Conservation (phyloP, 2,888 invertebrate species). For the Nomada ruficornis region DNA sequence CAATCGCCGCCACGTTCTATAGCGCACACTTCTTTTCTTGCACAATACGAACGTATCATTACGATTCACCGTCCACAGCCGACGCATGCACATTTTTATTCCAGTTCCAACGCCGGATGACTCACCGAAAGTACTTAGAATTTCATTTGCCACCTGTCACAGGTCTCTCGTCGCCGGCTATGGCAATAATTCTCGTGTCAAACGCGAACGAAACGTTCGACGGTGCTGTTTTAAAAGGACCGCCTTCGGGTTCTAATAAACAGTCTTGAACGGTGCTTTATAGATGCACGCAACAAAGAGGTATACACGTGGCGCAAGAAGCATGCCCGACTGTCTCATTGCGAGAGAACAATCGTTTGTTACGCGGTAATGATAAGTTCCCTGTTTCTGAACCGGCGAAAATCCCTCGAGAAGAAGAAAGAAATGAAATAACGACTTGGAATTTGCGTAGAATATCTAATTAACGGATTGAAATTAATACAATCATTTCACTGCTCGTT, state of each 20-base stretch:
- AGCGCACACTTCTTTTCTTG: background rate
- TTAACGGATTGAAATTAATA: no score
- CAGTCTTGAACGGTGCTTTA: constrained; percentile 4
- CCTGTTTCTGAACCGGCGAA: constrained; percentile 14
- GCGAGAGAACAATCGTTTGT: constrained; percentile 52
- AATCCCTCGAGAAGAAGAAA: background rate
- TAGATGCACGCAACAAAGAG: constrained; percentile 24
- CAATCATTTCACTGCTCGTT: no score
- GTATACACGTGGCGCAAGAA: constrained; percentile 21
- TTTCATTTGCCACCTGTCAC: background rate
- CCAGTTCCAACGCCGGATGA: background rate
- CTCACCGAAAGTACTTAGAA: constrained; percentile 4
- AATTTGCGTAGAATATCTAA: no score
- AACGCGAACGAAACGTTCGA: background rate
- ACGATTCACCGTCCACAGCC: background rate
- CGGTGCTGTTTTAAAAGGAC: background rate
- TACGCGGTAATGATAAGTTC: constrained; percentile 35
- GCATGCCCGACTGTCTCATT: constrained; percentile 22
- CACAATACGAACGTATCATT: constrained; percentile 15
- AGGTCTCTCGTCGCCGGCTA: background rate
- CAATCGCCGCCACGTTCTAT: constrained; percentile 4
- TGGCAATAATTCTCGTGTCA: background rate
- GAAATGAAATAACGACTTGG: background rate
- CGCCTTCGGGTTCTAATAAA: background rate
- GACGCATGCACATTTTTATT: constrained; percentile 13